Base-by-base conservation (phyloP, 2,888 invertebrate species). In the Sarcophaga carnaria region DNA sequence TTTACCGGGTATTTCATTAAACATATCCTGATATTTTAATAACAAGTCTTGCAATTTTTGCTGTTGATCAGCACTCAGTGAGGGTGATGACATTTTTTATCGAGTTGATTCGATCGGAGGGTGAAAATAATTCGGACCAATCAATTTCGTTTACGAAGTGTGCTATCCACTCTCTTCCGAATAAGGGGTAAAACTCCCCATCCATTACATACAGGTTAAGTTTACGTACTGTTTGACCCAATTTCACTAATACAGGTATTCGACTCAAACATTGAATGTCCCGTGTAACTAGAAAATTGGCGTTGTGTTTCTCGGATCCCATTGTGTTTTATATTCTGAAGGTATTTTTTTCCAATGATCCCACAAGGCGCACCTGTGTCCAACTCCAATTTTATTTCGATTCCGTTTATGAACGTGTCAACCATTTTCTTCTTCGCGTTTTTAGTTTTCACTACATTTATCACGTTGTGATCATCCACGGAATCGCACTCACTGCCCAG, bases 301-400 rank as follows among this genome's bases (percentile, higher is more conserved):
- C 66, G 17, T 66, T 76, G 20, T 6, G 78, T 62, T 25, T 70
- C n/a, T 2, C 69, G 60, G 11, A 78, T 59, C n/a, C 59, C 64
- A 70, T 80, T 59, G 25, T 69, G 27, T 45, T 60, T 72, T 20
- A 72, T 45, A 37, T 12, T 49, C 11, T 3, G 11, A 12, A 49
- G 49, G 14, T 49, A 49, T 3, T 49, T 49, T 4, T 49, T 49
- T 12, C 66, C 66, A 25, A 20, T 14, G 27, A 66, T 66, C 5
- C 17, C 17, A 27, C 27, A 66, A 37, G 79, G 75, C 22, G 79
- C 83, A 4, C 83, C 79, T 10, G 83, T 84, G 54, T 79, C 79
- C 17, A 83, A 27, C 62, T 75, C 78, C 63, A 64, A 80, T 67
- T 81, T 45, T 3, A 72, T 22, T 37, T 80, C 14, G n/a, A 20